These are phyloP conservation scores for Agelas oroides DNA, from an alignment of 37 sponge, comb jelly and placozoan species.

Conservation along the genomic window DNA sequence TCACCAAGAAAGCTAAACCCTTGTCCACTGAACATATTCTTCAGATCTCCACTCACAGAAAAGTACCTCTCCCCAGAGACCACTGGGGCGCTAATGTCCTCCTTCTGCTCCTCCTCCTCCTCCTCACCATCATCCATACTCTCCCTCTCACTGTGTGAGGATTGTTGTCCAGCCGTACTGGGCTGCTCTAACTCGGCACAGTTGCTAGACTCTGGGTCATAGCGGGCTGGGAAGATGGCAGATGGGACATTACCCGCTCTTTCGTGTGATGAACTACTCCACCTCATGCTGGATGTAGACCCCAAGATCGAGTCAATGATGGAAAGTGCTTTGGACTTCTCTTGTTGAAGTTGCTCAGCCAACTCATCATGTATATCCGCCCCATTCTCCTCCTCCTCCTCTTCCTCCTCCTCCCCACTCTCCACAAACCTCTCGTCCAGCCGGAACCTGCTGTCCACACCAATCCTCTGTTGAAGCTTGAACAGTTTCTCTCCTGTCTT, in stretches of 20 bases:
- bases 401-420: constrained; percentile 1
- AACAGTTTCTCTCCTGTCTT: constrained; percentile 58
- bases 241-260: neutral
- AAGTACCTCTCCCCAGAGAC: neutral
- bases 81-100: neutral
- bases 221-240: neutral
- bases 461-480: constrained; percentile 50
- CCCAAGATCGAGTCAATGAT: constrained; percentile 40
- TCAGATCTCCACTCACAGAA: constrained; percentile 7
- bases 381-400: neutral
- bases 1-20: constrained; percentile 14
- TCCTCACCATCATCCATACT: neutral
- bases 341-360: constrained; percentile 17
- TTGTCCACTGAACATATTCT: constrained; percentile 10
- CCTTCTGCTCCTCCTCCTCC: no score
- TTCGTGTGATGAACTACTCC: neutral
- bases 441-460: constrained; percentile 48
- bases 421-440: constrained; percentile 47
- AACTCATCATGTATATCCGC: neutral
- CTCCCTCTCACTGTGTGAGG: no score
- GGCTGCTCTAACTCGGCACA: constrained; percentile 25
- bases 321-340: constrained; percentile 9
- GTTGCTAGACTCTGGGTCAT: constrained; percentile 32
- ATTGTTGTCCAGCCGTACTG: no score
- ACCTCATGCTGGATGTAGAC: neutral